Conservation (phyloP, 2,113 vertebrate genomes). For the Conger conger region DNA sequence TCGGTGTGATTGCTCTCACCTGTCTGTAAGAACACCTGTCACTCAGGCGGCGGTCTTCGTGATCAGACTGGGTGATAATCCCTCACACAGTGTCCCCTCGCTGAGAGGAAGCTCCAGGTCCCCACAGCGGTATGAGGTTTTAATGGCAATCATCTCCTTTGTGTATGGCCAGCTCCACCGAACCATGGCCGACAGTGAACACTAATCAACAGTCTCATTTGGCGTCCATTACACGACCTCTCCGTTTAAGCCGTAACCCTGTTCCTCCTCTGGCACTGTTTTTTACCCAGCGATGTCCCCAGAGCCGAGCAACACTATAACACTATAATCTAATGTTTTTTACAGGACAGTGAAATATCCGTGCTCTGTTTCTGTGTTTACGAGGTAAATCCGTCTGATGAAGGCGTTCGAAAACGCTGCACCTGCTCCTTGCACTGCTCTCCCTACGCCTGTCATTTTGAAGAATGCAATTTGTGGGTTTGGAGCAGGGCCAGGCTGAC, state of each 20-base stretch:
- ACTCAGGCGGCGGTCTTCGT: background rate
- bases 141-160: background rate
- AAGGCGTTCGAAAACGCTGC: constrained; percentile 59
- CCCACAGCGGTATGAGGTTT: background rate
- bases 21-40: background rate
- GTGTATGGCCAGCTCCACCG: background rate
- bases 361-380: background rate
- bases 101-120: background rate
- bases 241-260: background rate
- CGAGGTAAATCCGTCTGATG: constrained; percentile 43
- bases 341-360: background rate
- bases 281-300: background rate
- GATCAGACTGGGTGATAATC: background rate
- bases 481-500: constrained; percentile 34
- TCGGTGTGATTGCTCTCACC: background rate
- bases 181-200: background rate
- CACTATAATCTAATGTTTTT: background rate
- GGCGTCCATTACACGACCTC: background rate
- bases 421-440: constrained; percentile 57
- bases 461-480: constrained; percentile 66
- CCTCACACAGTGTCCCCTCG: background rate
- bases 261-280: background rate
- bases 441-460: constrained; percentile 50
- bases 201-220: background rate
- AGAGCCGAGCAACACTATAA: background rate